Evolutionary conservation across 30 jellyfish, hydroid and myxozoan genomes (phyloP).

Genomic region (Aurelia aurita): DNA sequence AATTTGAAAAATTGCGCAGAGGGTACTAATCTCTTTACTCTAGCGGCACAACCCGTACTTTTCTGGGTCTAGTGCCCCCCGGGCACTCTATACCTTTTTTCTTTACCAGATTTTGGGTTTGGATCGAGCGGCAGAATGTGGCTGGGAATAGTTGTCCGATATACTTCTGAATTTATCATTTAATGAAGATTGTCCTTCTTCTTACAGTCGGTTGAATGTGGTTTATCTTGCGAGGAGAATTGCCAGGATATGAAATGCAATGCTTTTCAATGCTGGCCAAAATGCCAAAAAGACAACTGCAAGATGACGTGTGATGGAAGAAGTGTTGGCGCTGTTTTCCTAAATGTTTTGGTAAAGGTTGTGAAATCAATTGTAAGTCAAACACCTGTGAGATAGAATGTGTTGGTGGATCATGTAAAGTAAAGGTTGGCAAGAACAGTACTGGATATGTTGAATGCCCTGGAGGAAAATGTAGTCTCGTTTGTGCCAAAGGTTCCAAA

Average conservation of each 20-base stretch:
- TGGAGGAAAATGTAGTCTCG: slow-evolving; percentile 16
- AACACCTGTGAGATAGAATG: slow-evolving; percentile 28
- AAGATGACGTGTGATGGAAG: slow-evolving; percentile 22
- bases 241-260: slow-evolving; percentile 42
- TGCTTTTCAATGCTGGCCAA: slow-evolving; percentile 19
- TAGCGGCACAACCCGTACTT: too few relatives aligned
- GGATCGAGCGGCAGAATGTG: too few relatives aligned
- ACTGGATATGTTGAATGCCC: slow-evolving; percentile 26
- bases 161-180: background rate
- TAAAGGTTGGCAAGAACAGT: slow-evolving; percentile 25
- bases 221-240: slow-evolving; percentile 7
- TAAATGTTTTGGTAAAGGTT: slow-evolving; percentile 23
- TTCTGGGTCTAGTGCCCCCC: too few relatives aligned
- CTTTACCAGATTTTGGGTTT: too few relatives aligned
- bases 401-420: slow-evolving; percentile 30
- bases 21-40: too few relatives aligned
- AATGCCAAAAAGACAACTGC: slow-evolving; percentile 43
- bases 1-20: too few relatives aligned
- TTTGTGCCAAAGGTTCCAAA: slow-evolving; percentile 42
- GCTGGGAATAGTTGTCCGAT: too few relatives aligned
- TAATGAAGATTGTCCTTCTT: too few relatives aligned
- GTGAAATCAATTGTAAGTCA: slow-evolving; percentile 43
- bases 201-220: slow-evolving; percentile 16
- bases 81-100: too few relatives aligned
- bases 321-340: slow-evolving; percentile 12